Evolutionary conservation across 2,113 vertebrate genomes (phyloP).

Genomic region (Pseudopipra pipra): DNA sequence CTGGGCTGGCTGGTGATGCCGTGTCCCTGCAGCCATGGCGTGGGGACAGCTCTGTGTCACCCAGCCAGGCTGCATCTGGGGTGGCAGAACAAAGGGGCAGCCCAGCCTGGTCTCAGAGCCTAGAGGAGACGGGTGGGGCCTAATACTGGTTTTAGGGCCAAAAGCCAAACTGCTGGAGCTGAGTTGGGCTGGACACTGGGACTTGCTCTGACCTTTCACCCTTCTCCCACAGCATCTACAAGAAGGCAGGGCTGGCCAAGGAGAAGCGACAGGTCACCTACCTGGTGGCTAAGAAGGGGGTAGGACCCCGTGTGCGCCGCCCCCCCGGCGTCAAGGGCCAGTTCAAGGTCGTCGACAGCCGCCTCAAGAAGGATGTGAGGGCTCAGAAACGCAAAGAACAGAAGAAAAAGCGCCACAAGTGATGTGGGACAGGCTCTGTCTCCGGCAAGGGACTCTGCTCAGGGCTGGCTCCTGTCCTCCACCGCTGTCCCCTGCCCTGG

Average conservation of each 20-base stretch:
- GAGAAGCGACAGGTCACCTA: conserved; percentile 94
- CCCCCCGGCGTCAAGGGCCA: conserved; percentile 88
- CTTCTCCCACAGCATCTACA: conserved; percentile 85
- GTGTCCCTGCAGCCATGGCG: fast-evolving
- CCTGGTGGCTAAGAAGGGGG: conserved; percentile 88
- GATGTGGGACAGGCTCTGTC: neutral
- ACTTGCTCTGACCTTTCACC: neutral
- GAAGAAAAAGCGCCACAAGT: conserved; percentile 67
- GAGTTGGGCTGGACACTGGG: neutral
- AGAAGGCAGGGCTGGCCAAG: conserved; percentile 91
- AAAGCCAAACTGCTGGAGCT: neutral
- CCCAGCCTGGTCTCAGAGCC: neutral
- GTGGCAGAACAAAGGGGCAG: neutral
- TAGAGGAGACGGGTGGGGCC: fast-evolving
- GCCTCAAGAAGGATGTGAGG: conserved; percentile 92
- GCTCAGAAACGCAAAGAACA: conserved; percentile 84
- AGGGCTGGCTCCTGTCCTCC: neutral
- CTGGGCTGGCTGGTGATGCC: neutral
- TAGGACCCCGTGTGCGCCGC: conserved; percentile 84
- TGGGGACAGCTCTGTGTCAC: neutral
- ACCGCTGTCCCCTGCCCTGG: fast-evolving
- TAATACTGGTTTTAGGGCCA: fast-evolving
- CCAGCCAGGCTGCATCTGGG: neutral
- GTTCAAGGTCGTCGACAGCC: conserved; percentile 91
- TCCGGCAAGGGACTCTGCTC: fast-evolving